Percentiles rank a stretch among this genome's conserved stretches.
These are phyloP conservation scores for Lagodon rhomboides DNA, from an alignment of 2,797 vertebrate species.

Conservation along the genomic window DNA sequence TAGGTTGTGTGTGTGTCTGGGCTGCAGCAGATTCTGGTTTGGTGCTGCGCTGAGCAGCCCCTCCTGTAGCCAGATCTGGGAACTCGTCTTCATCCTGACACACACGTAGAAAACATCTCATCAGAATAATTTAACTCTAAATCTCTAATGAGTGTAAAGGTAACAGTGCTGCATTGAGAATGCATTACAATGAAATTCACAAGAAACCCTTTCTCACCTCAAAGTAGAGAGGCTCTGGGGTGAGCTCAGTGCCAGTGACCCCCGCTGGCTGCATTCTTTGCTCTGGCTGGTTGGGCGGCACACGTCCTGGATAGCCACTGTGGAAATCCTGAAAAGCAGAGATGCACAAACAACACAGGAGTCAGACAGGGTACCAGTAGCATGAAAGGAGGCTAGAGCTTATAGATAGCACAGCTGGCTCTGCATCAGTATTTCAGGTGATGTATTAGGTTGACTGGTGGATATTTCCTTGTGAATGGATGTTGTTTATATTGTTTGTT, in stretches of 20 bases:
- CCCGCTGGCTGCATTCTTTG: constrained; percentile 86
- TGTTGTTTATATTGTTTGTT: neutral
- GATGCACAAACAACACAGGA: neutral
- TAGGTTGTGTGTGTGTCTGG: constrained; percentile 85
- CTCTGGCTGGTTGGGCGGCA: constrained; percentile 88
- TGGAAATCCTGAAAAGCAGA: constrained; percentile 80
- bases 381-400: neutral
- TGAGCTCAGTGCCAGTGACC: constrained; percentile 83
- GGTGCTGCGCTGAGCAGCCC: constrained; percentile 75
- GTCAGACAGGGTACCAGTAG: constrained; percentile 5
- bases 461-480: neutral
- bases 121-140: neutral
- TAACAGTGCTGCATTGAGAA: neutral
- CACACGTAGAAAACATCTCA: constrained; percentile 27
- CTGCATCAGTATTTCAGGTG: neutral
- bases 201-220: constrained; percentile 84
- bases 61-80: constrained; percentile 90
- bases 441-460: neutral
- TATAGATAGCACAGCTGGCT: too few relatives aligned
- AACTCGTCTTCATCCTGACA: constrained; percentile 96
- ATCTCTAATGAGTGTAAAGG: neutral
- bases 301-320: constrained; percentile 86
- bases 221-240: constrained; percentile 93
- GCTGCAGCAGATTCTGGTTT: constrained; percentile 84
- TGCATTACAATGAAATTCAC: neutral